Evolutionary conservation across 1,140 invertebrate genomes (phyloP).

Genomic region (Centruroides vittatus): DNA sequence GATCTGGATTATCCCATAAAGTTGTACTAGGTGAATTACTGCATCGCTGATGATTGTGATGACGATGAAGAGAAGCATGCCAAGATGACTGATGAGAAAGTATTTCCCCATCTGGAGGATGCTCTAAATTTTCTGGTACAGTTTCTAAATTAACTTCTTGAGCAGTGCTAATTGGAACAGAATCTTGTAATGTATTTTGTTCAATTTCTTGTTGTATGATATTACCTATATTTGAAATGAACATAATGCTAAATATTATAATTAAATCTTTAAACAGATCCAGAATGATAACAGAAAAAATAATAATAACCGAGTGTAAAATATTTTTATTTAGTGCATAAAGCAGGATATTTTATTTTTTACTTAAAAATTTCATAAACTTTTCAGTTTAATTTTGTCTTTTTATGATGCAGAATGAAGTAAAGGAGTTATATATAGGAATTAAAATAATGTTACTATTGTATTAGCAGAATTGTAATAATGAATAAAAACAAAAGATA

Average conservation of each 20-base stretch:
- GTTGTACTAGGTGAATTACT: conserved; percentile 26
- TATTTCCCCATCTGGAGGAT: conserved; percentile 15
- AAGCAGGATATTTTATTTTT: too few species aligned
- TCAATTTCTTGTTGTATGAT: conserved; percentile 11
- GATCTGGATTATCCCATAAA: conserved; percentile 25
- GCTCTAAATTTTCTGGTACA: conserved; percentile 17
- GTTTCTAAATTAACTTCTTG: conserved; percentile 18
- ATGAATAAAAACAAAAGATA: too few species aligned
- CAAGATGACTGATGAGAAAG: conserved; percentile 4
- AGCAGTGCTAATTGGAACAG: neutral
- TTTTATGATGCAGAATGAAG: too few species aligned
- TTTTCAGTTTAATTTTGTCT: too few species aligned
- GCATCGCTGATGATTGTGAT: conserved; percentile 3
- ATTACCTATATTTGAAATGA: neutral
- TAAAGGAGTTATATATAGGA: too few species aligned
- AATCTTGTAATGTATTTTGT: neutral
- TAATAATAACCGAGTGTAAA: too few species aligned
- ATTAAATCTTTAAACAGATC: neutral
- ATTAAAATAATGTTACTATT: too few species aligned
- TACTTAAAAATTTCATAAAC: too few species aligned
- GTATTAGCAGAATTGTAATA: too few species aligned
- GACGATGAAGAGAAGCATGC: conserved; percentile 1
- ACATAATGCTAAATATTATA: neutral
- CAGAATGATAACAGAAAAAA: too few species aligned
- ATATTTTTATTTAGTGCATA: too few species aligned